phyloP scores from a whole-genome alignment of 2,113 vertebrate genomes.

The Phoxinus phoxinus region DNA sequence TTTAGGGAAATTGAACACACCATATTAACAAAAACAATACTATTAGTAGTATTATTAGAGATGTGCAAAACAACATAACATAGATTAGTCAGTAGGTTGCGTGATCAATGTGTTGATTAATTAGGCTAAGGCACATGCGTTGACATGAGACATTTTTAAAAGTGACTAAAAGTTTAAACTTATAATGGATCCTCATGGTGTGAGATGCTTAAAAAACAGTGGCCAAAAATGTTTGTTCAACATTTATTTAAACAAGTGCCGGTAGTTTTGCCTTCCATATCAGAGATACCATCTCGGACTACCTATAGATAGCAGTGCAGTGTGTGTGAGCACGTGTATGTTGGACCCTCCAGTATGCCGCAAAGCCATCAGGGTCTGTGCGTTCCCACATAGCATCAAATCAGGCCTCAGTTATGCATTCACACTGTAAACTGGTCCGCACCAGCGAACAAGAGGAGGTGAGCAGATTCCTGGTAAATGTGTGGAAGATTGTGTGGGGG shows the following conservation, averaged over 20 bases:
- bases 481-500: conserved; percentile 46
- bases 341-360: conserved; percentile 42
- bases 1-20: not conserved
- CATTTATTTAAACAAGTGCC: not conserved
- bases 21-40: not conserved
- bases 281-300: conserved; percentile 6
- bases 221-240: not conserved
- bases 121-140: too few relatives aligned
- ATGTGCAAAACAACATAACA: too few relatives aligned
- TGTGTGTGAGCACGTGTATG: conserved; percentile 3
- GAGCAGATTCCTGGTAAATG: conserved; percentile 55
- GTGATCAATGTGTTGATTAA: too few relatives aligned
- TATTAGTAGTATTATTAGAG: too few relatives aligned
- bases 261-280: not conserved
- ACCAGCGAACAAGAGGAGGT: conserved; percentile 58
- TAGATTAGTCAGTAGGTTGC: too few relatives aligned
- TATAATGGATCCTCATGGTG: not conserved
- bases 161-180: not conserved
- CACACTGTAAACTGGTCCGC: conserved; percentile 68
- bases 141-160: not conserved
- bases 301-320: not conserved
- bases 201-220: not conserved
- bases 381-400: conserved; percentile 73
- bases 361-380: conserved; percentile 46
- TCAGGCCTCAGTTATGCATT: conserved; percentile 71